Conservation (phyloP, 2,797 vertebrate species). For the Dryobates pubescens region DNA sequence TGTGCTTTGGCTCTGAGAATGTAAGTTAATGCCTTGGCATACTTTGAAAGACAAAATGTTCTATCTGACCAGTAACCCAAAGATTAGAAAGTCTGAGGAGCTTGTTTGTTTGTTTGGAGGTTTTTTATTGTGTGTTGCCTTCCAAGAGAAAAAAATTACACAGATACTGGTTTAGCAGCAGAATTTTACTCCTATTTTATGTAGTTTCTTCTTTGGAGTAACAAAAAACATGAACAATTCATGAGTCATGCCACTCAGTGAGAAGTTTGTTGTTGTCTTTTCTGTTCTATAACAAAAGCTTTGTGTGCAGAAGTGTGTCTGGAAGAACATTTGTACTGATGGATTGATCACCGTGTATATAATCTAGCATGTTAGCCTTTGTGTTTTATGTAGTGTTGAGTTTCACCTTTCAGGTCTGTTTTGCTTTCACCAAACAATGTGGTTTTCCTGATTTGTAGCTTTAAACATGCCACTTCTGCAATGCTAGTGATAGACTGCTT, state of each 20-base stretch:
- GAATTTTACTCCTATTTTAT: background rate
- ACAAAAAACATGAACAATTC: background rate
- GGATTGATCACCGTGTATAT: background rate
- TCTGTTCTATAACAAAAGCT: background rate
- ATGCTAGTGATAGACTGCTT: background rate
- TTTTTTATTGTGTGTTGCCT: background rate
- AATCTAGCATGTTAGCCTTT: background rate
- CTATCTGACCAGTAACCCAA: background rate
- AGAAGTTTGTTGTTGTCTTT: background rate
- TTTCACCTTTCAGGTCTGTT: background rate
- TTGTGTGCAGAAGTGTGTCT: background rate
- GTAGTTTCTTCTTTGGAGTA: background rate
- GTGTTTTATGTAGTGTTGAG: background rate
- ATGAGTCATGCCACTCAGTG: background rate
- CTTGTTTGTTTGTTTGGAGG: background rate
- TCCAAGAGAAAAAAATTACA: background rate
- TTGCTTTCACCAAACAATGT: no score
- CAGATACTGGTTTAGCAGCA: background rate
- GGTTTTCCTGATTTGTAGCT: background rate
- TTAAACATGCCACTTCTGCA: background rate
- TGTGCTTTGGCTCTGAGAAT: background rate
- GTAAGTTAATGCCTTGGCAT: background rate
- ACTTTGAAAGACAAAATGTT: background rate
- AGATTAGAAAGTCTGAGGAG: background rate
- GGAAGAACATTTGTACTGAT: background rate